Conservation (phyloP, 2,888 invertebrate species). For the Drosophila lutescens region DNA sequence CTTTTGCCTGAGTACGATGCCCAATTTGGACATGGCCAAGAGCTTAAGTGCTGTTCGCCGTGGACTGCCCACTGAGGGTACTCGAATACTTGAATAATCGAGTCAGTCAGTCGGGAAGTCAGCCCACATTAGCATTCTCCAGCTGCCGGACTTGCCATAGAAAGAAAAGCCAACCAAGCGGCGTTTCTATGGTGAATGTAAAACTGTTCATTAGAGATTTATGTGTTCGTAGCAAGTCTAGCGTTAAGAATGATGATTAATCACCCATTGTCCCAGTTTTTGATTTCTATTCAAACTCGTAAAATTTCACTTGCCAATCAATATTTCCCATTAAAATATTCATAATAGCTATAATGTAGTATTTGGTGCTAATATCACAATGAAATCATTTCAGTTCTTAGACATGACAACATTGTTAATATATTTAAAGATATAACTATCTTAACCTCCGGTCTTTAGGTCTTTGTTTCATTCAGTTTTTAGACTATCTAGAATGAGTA, state of each 20-base stretch:
- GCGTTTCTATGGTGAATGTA: conserved; percentile 22
- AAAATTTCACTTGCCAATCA: not conserved
- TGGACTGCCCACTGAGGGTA: conserved; percentile 61
- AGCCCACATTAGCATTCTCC: conserved; percentile 35
- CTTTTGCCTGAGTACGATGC: conserved; percentile 10
- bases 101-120: conserved; percentile 36
- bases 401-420: not conserved
- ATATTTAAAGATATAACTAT: conserved; percentile 4
- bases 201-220: conserved; percentile 39
- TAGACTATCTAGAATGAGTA: conserved; percentile 25
- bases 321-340: not conserved
- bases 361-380: not conserved
- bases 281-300: not conserved
- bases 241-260: conserved; percentile 44
- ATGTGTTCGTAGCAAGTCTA: conserved; percentile 27
- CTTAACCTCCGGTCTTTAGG: conserved; percentile 30
- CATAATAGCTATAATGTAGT: not conserved
- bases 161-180: conserved; percentile 36
- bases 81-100: conserved; percentile 31
- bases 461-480: conserved; percentile 20
- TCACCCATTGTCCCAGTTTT: conserved; percentile 11
- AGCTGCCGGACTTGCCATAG: conserved; percentile 30
- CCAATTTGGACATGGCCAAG: conserved; percentile 45
- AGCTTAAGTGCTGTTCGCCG: conserved; percentile 24
- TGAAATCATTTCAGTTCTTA: not conserved